A percentile compares a stretch with the other conserved stretches of the same genome.
phyloP scores from a whole-genome alignment of 2,888 invertebrate species.

The Diabrotica balteata region DNA sequence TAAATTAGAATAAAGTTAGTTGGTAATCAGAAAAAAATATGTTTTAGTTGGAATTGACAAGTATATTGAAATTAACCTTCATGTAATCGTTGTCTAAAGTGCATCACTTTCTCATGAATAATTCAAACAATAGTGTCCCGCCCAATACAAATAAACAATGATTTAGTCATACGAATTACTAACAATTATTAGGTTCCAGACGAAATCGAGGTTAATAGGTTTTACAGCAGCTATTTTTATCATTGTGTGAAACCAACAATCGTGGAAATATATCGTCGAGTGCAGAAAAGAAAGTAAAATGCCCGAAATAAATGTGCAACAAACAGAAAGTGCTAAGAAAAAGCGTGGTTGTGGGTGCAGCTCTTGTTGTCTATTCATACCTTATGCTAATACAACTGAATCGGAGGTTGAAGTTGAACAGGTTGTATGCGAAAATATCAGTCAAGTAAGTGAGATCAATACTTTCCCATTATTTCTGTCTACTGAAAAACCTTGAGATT shows the following conservation, averaged over 20 bases:
- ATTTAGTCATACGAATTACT: constrained; percentile 16
- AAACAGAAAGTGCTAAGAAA: constrained; percentile 17
- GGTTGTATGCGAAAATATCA: too few species aligned
- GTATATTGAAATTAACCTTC: too few species aligned
- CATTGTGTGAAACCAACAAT: constrained; percentile 10
- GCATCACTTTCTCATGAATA: constrained; percentile 2
- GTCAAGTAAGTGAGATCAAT: constrained; percentile 2
- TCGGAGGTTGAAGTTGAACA: not conserved
- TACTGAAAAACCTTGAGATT: not conserved
- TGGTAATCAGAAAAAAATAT: too few species aligned
- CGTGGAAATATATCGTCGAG: constrained; percentile 1
- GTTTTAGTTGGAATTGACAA: too few species aligned
- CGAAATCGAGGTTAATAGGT: constrained; percentile 18
- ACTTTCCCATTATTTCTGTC: not conserved
- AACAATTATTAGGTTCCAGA: constrained; percentile 4
- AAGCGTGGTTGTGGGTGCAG: constrained; percentile 26
- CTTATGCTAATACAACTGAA: constrained; percentile 8
- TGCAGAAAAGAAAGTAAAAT: constrained; percentile 26
- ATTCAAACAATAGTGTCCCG: constrained; percentile 8
- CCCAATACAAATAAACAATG: constrained; percentile 14
- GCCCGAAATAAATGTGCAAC: constrained; percentile 28
- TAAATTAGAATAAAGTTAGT: too few species aligned
- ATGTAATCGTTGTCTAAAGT: not conserved
- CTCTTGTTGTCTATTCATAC: constrained; percentile 32
- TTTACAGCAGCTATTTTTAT: constrained; percentile 19